These are phyloP conservation scores for Telmatochromis sp. DNA, from an alignment of 2,113 vertebrate species.

Conservation along the genomic window DNA sequence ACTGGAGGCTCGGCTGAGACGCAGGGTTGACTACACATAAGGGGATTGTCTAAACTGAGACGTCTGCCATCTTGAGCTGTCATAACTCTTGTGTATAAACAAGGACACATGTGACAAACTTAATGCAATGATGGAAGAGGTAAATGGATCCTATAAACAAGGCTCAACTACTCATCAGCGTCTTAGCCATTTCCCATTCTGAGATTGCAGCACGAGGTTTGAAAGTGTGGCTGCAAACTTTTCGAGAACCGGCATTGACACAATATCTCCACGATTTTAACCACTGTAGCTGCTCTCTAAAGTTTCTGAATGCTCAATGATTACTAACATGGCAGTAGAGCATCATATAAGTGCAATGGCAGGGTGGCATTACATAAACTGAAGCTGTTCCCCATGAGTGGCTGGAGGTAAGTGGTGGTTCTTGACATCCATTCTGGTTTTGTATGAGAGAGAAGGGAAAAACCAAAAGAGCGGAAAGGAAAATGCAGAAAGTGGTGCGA, in stretches of 20 bases:
- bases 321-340: not conserved
- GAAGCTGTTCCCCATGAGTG: conserved; percentile 36
- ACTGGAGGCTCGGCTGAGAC: conserved; percentile 37
- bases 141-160: conserved; percentile 4
- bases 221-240: not conserved
- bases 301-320: not conserved
- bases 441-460: not conserved
- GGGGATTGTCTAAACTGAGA: conserved; percentile 59
- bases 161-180: not conserved
- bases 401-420: conserved; percentile 46
- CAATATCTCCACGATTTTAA: not conserved
- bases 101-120: conserved; percentile 48
- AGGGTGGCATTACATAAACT: conserved; percentile 34
- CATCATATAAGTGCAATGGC: conserved; percentile 7
- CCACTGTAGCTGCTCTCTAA: not conserved
- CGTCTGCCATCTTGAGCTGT: conserved; percentile 59
- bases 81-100: conserved; percentile 44
- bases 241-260: not conserved
- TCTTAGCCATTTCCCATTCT: not conserved
- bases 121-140: conserved; percentile 59
- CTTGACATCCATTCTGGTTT: conserved; percentile 30
- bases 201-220: not conserved
- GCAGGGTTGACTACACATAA: conserved; percentile 48
- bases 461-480: conserved; percentile 7
- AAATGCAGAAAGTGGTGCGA: not conserved